Evolutionary conservation across 2,113 vertebrate species (phyloP), one percentile per base, ranked within the genome.

Genomic region (Clarias macrocephalus): DNA sequence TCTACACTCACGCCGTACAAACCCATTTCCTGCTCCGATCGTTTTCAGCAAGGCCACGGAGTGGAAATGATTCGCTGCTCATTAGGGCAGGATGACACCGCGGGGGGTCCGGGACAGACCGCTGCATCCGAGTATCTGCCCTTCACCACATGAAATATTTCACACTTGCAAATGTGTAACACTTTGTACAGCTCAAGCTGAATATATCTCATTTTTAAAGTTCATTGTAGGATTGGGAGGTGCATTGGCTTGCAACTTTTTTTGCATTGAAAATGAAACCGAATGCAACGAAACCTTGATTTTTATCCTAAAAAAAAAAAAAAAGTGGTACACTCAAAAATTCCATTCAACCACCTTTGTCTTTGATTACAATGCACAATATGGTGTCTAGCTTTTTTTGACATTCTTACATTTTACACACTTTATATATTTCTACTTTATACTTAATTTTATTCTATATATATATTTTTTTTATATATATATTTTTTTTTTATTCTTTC

Each of bases 41-140:
- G 86, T 54, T 88, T 90, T 88, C 86, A 86, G 86, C 89, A 89
- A 89, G 89, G 85, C 79, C 85, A 82, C 85, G 72, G 68, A 86
- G 82, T 83, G 88, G 80, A 88, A 86, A 86, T 88, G 86, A 88
- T 83, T 88, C 80, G 60, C 79, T 65, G 68, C 80, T 86, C 79
- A 83, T 87, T 85, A 86, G 63, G 83, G 63, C 13, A 76, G 54
- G 68, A 37, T 83, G 75, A 77, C 81, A 72, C 65, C 62, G 25
- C 79, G 25, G 79, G 59, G 63, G 72, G 52, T 70, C 19, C 33
- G 60, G 30, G 56, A 42, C 56, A 80, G 84, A 76, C 85, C 83
- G 70, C 73, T 65, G 80, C 79, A 56, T 48, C 86, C 73, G 63
- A 84, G 68, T 62, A 85, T 54, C 65, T 62, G 79, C 79, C 56